Base-by-base conservation (phyloP, 2,113 vertebrate genomes). In the Apodemus sylvaticus region DNA sequence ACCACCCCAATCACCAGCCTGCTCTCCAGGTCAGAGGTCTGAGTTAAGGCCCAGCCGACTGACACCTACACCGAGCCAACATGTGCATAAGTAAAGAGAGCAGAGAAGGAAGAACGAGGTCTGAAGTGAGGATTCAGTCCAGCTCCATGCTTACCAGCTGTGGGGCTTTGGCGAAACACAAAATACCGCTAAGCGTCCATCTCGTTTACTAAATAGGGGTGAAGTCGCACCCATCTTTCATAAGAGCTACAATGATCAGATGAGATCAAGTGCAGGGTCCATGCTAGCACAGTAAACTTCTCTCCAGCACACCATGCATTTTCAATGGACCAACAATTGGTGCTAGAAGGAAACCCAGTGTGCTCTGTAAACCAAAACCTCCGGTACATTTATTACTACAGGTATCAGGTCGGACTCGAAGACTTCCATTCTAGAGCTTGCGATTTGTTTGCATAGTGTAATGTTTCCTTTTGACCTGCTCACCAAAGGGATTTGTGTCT, bases 221-320 rank as follows among this genome's bases (percentile, higher is more conserved):
- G 96, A 96, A 77, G 78, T 12, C 51, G 42, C 53, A 45, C 74
- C 83, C 51, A 19, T 51, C 81, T 88, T 85, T 83, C 29, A 24
- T 88, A 79, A 58, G 70, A 91, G 71, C 39, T 62, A 17, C 45
- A 91, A 86, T 39, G 39, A 73, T 58, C 92, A 82, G 73, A 88
- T 20, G 45, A 82, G 39, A 51, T 58, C 0, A 8, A 73, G 48
- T 60, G 19, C 77, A 96, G 34, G 42, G 31, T 14, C 60, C 90
- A 53, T 42, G 58, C 19, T 58, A 29, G 45, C n/a, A 20, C 8
- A 45, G 12, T 64, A 78, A 89, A 86, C 87, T 39, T 60, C 58
- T 93, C 83, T 81, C 51, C 62, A 86, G 76, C 39, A 92, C 51
- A 79, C 8, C 1, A 0, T 82, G 42, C 29, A 10, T 78, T 73